Percentiles rank a stretch among this genome's conserved stretches.
Evolutionary conservation across 64 coral and sea anemone genomes (phyloP).

Genomic region (Exaiptasia diaphana): DNA sequence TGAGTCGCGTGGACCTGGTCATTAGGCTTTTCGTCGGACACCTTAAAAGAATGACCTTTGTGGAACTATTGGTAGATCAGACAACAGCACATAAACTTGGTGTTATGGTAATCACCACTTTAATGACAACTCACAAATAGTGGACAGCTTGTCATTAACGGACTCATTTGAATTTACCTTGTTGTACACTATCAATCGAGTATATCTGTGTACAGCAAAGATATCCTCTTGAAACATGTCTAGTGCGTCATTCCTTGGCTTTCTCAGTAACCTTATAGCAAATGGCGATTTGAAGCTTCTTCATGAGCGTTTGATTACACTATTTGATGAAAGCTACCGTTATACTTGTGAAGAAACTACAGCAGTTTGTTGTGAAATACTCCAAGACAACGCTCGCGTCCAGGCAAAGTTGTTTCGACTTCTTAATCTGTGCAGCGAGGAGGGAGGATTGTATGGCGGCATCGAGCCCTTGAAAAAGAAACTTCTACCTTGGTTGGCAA

Average conservation of each 20-base stretch:
- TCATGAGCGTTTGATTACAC: constrained; percentile 57
- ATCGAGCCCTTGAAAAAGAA: constrained; percentile 53
- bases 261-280: constrained; percentile 58
- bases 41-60: neutral
- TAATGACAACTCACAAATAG: neutral
- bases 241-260: constrained; percentile 43
- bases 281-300: constrained; percentile 42
- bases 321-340: constrained; percentile 74
- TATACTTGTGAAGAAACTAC: constrained; percentile 80
- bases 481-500: constrained; percentile 64
- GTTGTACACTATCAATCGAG: neutral
- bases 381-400: constrained; percentile 55
- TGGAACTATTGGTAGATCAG: neutral
- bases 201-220: too few relatives aligned
- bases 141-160: constrained; percentile 1
- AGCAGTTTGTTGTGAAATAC: constrained; percentile 61
- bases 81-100: neutral
- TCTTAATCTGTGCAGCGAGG: constrained; percentile 62
- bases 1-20: neutral
- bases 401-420: constrained; percentile 75
- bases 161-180: neutral
- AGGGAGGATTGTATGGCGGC: constrained; percentile 70
- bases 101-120: neutral
- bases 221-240: neutral
- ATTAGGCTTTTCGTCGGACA: neutral